Conservation (phyloP, 1,140 invertebrate species). For the Neodiprion pinetum region DNA sequence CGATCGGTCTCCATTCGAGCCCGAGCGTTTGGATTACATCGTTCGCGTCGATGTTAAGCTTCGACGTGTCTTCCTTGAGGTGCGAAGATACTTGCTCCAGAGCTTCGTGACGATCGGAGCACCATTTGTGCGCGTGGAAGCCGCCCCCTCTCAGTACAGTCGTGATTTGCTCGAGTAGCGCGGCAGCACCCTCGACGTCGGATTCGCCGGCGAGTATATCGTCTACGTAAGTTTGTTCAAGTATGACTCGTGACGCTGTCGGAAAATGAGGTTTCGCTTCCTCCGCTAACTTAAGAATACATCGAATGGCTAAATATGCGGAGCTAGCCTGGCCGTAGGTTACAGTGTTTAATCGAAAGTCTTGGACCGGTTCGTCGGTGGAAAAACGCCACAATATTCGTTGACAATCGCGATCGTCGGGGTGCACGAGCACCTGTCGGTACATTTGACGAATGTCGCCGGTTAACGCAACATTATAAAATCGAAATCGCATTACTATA, state of each 20-base stretch:
- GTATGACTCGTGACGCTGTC: conserved; percentile 13
- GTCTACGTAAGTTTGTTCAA: conserved; percentile 29
- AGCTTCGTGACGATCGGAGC: neutral
- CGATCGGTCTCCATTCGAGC: neutral
- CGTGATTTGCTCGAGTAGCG: conserved; percentile 12
- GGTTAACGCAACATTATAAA: conserved; percentile 22
- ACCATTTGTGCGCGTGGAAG: conserved; percentile 23
- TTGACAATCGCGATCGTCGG: neutral
- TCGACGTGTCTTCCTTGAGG: neutral
- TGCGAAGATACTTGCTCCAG: neutral
- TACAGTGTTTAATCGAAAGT: conserved; percentile 37
- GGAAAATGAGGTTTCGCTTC: conserved; percentile 19
- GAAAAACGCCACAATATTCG: conserved; percentile 35
- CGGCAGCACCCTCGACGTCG: neutral
- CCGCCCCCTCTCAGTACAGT: conserved; percentile 11
- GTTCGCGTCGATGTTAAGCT: neutral
- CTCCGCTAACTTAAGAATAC: conserved; percentile 22
- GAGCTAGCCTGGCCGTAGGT: conserved; percentile 31
- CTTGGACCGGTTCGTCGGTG: conserved; percentile 26
- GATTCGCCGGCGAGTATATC: conserved; percentile 25
- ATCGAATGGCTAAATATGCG: conserved; percentile 28
- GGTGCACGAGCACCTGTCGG: conserved; percentile 14
- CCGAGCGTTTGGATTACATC: neutral
- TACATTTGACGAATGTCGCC: conserved; percentile 43
- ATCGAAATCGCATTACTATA: conserved; percentile 26